Conservation (phyloP, 2,888 invertebrate species). For the Camponotus fellah region DNA sequence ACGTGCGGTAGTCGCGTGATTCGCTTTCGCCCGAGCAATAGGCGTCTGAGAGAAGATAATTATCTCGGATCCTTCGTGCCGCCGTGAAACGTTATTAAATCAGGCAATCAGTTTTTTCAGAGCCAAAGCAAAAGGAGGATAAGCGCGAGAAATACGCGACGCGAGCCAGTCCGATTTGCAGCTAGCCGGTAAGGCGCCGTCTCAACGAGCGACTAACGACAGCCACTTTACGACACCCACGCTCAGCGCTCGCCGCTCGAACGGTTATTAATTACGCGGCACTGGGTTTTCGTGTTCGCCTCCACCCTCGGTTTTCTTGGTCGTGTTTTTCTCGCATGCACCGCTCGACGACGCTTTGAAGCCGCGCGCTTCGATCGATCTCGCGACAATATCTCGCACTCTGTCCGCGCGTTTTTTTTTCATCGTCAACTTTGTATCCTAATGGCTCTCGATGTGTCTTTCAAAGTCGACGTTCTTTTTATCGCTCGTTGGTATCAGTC, state of each 20-base stretch:
- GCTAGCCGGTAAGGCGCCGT: slow-evolving; percentile 64
- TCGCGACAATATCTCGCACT: slow-evolving; percentile 19
- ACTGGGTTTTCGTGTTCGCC: slow-evolving; percentile 71
- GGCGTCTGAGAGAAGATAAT: slow-evolving; percentile 33
- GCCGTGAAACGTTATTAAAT: slow-evolving; percentile 49
- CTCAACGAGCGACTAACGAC: slow-evolving; percentile 75
- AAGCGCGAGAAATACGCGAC: slow-evolving; percentile 25
- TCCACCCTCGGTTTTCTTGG: slow-evolving; percentile 51
- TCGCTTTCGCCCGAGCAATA: slow-evolving; percentile 35
- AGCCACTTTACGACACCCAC: slow-evolving; percentile 76
- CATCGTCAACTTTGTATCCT: slow-evolving; percentile 23
- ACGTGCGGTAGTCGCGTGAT: slow-evolving; percentile 43
- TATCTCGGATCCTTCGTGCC: slow-evolving; percentile 42
- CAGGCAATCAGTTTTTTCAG: slow-evolving; percentile 49
- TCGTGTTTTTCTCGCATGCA: slow-evolving; percentile 64
- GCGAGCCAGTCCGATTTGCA: slow-evolving; percentile 58
- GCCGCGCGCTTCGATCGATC: slow-evolving; percentile 59
- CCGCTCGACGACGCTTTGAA: slow-evolving; percentile 54
- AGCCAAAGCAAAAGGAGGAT: neutral
- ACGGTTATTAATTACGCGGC: slow-evolving; percentile 75
- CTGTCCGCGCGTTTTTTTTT: slow-evolving; percentile 9
- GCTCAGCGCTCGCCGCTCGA: slow-evolving; percentile 61
- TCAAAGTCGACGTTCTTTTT: slow-evolving; percentile 43
- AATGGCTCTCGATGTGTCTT: slow-evolving; percentile 32
- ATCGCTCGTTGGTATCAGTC: slow-evolving; percentile 23